Base-by-base conservation (phyloP, 1,140 invertebrate species). In the Drosophila repletoides region DNA sequence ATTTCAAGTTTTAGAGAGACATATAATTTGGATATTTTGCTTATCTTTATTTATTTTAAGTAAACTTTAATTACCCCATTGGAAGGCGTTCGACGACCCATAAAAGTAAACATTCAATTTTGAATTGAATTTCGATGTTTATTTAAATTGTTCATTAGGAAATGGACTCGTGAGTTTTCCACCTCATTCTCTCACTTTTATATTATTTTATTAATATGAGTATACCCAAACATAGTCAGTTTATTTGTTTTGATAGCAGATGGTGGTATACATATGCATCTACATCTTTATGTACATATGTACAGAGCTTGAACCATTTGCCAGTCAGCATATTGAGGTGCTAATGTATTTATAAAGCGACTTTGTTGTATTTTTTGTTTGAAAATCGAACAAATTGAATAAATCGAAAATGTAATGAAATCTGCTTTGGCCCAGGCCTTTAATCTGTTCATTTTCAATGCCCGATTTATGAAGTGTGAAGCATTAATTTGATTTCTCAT, bases 291-390 rank as follows among this genome's bases (percentile, higher is more conserved):
- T 33, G 12, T 19, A 31, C 10, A 21, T 12, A 38, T 58, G 12
- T 69, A 31, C 64, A 28, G 38, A 69, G 65, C 31, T 31, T 38
- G 51, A 71, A 55, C 76, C 74, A 69, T 81, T 72, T 72, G 66
- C 38, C 58, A n/a, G n/a, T n/a, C n/a, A 28, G 56, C 60, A 66
- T 49, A 72, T 84, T 61, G 75, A 84, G 79, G 79, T 84, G 80
- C 72, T 80, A 86, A 87, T 80, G 81, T 86, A 87, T 86, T 86
- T 86, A 86, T 86, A 86, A 87, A 87, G 81, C 80, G 81, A 76
- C 64, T 67, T 68, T 64, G 29, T 41, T 76, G 60, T 87, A 86
- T 86, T 86, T 86, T 86, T 86, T 72, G 75, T 63, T 51, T 12
- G 40, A 38, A 43, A 45, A 29, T 17, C 10, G 22, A 49, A 46